Evolutionary conservation across 2,888 invertebrate genomes (phyloP), one percentile per base, ranked within the genome.

Genomic region (Epistrophe eligans): DNA sequence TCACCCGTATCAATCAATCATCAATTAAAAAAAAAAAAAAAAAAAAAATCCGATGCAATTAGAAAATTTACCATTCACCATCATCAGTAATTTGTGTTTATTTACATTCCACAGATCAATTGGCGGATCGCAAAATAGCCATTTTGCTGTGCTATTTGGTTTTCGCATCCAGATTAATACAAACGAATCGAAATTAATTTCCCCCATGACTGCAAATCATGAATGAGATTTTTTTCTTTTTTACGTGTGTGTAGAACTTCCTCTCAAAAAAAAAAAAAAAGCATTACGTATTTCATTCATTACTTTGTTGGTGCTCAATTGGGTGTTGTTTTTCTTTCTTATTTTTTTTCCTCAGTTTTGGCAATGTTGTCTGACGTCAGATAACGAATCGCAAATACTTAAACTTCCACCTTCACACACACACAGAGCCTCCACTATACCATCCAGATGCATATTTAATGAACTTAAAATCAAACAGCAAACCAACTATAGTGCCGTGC

Each of bases 61-160:
- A 50, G 2, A 52, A 24, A 55, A 70, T 70, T 17, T 24, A 52
- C 52, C 13, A 11, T 19, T 52, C 40, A 38, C 24, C 35, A 57
- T 10, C 15, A 4, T 24, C 24, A 24, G 24, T 40, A 43, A 17
- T 50, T 32, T 71, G 17, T 72, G 55, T 84, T 77, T 80, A 72
- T 77, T 80, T 80, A 70, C 80, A 62, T 84, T 77, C 55, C 77
- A n/a, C 17, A 77, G 67, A 84, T 77, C 72, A 84, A 71, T 72
- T 66, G 45, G 64, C 70, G 35, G 71, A 84, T 80, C 72, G 48
- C 72, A 80, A 70, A 67, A 38, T 57, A 55, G 28, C 76, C 28
- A 74, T 60, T 64, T 48, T 6, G 48, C 10, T 43, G 24, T 9
- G 48, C 48, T 24, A 24, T 24, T 45, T 35, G n/a, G 35, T 48